A percentile compares a stretch with the other conserved stretches of the same genome.
Evolutionary conservation across 2,113 vertebrate genomes (phyloP).

Genomic region (Cynoglossus semilaevis): DNA sequence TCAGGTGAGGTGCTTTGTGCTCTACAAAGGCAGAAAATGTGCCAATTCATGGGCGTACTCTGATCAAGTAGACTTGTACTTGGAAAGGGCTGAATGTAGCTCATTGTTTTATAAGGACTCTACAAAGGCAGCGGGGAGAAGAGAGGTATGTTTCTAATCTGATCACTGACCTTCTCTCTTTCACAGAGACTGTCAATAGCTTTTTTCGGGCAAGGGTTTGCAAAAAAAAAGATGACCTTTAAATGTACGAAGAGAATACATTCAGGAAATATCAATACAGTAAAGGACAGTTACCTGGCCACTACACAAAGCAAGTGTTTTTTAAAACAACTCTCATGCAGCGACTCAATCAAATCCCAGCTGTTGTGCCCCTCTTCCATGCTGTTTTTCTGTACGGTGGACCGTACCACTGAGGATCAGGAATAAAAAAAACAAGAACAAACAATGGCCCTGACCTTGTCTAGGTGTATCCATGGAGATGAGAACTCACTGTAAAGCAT

Average conservation of each 20-base stretch:
- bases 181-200: background rate
- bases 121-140: slow-evolving; percentile 2
- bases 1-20: slow-evolving; percentile 47
- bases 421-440: slow-evolving; percentile 17
- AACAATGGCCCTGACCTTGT: slow-evolving; percentile 73
- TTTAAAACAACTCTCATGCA: background rate
- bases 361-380: background rate
- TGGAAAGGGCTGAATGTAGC: slow-evolving; percentile 41
- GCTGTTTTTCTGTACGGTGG: slow-evolving; percentile 8
- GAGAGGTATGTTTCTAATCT: slow-evolving; percentile 9
- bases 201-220: background rate
- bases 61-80: slow-evolving; percentile 50
- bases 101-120: slow-evolving; percentile 53
- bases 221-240: no score
- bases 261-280: no score
- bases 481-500: slow-evolving; percentile 70
- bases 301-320: no score
- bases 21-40: slow-evolving; percentile 50
- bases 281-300: no score
- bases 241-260: no score
- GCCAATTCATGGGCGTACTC: slow-evolving; percentile 30
- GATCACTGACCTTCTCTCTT: slow-evolving; percentile 20
- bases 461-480: slow-evolving; percentile 70
- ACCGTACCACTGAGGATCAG: slow-evolving; percentile 5
- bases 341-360: background rate